Base-by-base conservation (phyloP, 1,140 invertebrate genomes). In the Drosophila pectinifera region DNA sequence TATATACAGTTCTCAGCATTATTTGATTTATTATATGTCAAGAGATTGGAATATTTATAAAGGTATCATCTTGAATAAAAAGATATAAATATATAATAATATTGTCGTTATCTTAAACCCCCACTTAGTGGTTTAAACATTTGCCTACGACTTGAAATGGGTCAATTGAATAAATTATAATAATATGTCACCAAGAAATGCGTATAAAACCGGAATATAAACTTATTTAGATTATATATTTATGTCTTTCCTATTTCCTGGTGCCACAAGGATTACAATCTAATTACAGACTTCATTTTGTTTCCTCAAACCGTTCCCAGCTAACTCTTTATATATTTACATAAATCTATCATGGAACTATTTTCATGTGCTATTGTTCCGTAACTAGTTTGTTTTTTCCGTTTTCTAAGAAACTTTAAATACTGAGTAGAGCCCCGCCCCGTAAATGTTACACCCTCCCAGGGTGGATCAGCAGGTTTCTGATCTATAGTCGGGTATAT, bases 361-460 rank as follows among this genome's bases (percentile, higher is more conserved):
- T 39, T 46, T 67, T 49, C 36, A 26, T 22, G 14, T 8, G 18
- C 24, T 31, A 67, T 49, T 49, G 31, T 48, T 34, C 20, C 20
- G 20, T 54, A 55, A 67, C 63, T 49, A 38, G 64, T 56, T 45
- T 51, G 28, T 20, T 34, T 51, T 49, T 48, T 39, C 14, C 45
- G 24, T 48, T 63, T 41, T 36, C 34, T 36, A 6, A 42, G 43
- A 49, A 68, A 48, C 16, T 31, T 46, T n/a, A 67, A 57, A 46
- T 28, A 51, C 24, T 68, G 28, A 68, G 45, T 64, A 16, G 28
- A 34, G 49, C 38, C 42, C 34, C 67, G 20, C 67, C 67, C 65
- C 20, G 53, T 46, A 57, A 70, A 70, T 39, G 64, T 70, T 70
- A 70, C 68, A 70, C 68, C 68, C 69, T 57, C 6, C 36, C 51